Percentiles rank a stretch among this genome's conserved stretches.
Conservation (phyloP, 2,888 invertebrate species). For the Merodon equestris region DNA sequence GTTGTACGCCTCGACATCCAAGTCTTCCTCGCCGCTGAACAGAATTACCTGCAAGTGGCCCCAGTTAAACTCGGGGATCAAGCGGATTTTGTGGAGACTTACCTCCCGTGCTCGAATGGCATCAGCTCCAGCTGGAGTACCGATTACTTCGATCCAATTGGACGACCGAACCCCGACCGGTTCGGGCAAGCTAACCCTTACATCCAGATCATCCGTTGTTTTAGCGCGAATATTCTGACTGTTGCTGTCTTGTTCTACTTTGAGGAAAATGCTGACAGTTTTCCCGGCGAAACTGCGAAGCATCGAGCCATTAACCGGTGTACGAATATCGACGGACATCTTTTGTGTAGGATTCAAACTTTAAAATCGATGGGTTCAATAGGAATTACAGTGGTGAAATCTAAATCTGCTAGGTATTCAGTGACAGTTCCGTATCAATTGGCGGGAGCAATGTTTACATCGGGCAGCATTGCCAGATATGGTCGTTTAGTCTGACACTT, state of each 20-base stretch:
- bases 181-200: constrained; percentile 73
- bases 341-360: constrained; percentile 69
- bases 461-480: too few relatives aligned
- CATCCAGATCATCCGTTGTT: constrained; percentile 73
- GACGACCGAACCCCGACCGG: constrained; percentile 71
- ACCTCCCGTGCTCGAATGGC: constrained; percentile 76
- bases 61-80: not conserved
- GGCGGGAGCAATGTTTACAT: constrained; percentile 28
- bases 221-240: constrained; percentile 72
- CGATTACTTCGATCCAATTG: constrained; percentile 77
- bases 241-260: constrained; percentile 72
- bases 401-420: not conserved
- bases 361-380: constrained; percentile 28
- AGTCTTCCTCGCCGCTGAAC: constrained; percentile 76
- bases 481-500: too few relatives aligned
- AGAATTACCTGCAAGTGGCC: constrained; percentile 73
- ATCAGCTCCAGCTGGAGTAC: constrained; percentile 72
- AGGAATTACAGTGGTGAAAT: too few relatives aligned
- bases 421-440: constrained; percentile 23
- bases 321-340: constrained; percentile 75
- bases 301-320: constrained; percentile 74
- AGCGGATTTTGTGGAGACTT: not conserved
- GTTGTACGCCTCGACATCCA: constrained; percentile 76
- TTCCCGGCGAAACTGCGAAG: constrained; percentile 74
- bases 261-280: constrained; percentile 75